Base-by-base conservation (phyloP, 92 coral and sea anemone genomes). In the Epizoanthus rinbou region DNA sequence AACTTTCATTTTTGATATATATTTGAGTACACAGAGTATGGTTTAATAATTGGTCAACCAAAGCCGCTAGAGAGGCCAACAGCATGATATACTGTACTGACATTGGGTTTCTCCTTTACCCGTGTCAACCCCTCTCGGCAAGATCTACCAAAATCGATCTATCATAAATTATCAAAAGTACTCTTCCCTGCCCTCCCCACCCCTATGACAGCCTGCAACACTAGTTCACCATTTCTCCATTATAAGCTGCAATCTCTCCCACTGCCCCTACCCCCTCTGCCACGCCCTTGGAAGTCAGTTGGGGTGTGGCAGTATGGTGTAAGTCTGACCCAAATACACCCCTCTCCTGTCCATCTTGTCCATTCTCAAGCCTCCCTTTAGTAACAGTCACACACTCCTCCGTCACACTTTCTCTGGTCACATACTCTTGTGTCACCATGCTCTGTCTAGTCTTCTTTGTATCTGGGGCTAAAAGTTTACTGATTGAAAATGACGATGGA, bases 261-360 rank as follows among this genome's bases (percentile, higher is more conserved):
- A 59, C 54, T 15, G 75, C 73, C 80, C 94, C 96, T 81, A 92
- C 76, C 84, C 91, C 91, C 18, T 92, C 98, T 21, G 88, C 82
- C 71, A 90, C 62, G 1, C 95, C 98, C 91, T 89, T 94, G 91
- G 96, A 76, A 56, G 88, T 83, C 9, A 92, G 90, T 60, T 91
- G 95, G 76, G 93, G 80, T 69, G 74, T 31, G 75, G 80, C 50
- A 76, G 84, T 21, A 35, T 50, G 57, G 80, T 86, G 39, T 76
- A 82, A 23, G 68, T 75, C 79, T 56, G 76, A 75, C 53, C 84
- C 75, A 62, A 83, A 62, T 37, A 52, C n/a, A 39, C 31, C 69
- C 70, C 58, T 62, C 52, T 41, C 80, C 79, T 84, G 82, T 74
- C 91, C 91, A 73, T 91, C 91, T 31, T 93, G 87, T 64, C 91